Conservation (phyloP, 2,888 invertebrate genomes). For the Brachyopa scutellaris region DNA sequence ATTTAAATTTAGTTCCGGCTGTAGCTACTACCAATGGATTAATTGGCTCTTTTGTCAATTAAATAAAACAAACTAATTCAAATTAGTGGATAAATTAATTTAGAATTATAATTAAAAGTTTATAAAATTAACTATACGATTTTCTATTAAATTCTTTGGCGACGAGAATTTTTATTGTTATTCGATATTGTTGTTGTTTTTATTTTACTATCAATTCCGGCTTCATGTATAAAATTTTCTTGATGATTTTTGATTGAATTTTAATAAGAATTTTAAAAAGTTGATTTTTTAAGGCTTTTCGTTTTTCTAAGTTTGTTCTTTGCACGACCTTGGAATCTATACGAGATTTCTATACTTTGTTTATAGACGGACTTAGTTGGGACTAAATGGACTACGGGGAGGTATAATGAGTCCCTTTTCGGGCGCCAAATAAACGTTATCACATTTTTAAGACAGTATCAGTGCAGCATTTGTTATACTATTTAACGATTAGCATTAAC, state of each 20-base stretch:
- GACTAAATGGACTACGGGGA: too few relatives aligned
- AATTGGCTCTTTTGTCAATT: not conserved
- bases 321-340: slow-evolving; percentile 35
- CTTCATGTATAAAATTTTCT: slow-evolving; percentile 46
- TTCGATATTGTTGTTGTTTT: slow-evolving; percentile 2
- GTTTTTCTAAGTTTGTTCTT: not conserved
- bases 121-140: slow-evolving; percentile 8
- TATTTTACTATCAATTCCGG: slow-evolving; percentile 37
- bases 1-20: slow-evolving; percentile 11
- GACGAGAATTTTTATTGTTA: slow-evolving; percentile 28
- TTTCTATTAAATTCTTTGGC: slow-evolving; percentile 2
- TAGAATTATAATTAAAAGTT: slow-evolving; percentile 2
- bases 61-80: not conserved
- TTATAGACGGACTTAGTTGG: too few relatives aligned
- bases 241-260: slow-evolving; percentile 47
- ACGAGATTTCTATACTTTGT: slow-evolving; percentile 32
- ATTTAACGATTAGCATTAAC: too few relatives aligned
- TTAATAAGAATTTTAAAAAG: slow-evolving; percentile 36
- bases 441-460: too few relatives aligned
- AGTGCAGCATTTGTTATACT: too few relatives aligned
- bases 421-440: too few relatives aligned
- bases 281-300: not conserved
- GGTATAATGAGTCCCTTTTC: too few relatives aligned
- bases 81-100: slow-evolving; percentile 23
- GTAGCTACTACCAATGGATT: not conserved